These are phyloP conservation scores for Furnarius figulus DNA, from an alignment of 2,113 vertebrate species.

Conservation along the genomic window DNA sequence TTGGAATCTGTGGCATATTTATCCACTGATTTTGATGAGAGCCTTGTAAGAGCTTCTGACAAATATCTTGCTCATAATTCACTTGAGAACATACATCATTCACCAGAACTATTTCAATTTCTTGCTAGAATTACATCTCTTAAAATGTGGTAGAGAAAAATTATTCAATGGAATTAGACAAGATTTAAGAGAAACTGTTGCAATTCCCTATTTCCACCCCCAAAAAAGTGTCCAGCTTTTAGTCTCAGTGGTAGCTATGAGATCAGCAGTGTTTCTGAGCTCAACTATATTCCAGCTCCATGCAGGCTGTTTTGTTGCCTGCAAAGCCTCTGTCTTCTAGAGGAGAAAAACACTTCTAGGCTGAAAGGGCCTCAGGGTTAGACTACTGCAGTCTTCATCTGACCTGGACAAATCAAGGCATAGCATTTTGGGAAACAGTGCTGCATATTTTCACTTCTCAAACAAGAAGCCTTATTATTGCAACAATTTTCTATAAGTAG, in stretches of 20 bases:
- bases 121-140: not conserved
- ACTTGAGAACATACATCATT: not conserved
- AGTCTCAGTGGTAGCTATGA: not conserved
- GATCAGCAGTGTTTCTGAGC: not conserved
- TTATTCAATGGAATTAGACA: not conserved
- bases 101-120: not conserved
- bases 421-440: not conserved
- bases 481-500: not conserved
- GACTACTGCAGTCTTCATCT: not conserved
- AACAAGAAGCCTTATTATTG: not conserved
- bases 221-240: not conserved
- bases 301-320: accelerated
- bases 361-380: not conserved
- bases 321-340: not conserved
- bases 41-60: not conserved
- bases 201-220: not conserved
- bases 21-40: not conserved
- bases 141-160: not conserved
- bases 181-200: not conserved
- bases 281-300: not conserved
- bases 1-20: not conserved
- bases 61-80: not conserved
- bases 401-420: not conserved
- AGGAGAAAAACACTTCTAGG: not conserved
- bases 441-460: not conserved